Base-by-base conservation (phyloP, 2,888 invertebrate species). In the Perdita meconis region DNA sequence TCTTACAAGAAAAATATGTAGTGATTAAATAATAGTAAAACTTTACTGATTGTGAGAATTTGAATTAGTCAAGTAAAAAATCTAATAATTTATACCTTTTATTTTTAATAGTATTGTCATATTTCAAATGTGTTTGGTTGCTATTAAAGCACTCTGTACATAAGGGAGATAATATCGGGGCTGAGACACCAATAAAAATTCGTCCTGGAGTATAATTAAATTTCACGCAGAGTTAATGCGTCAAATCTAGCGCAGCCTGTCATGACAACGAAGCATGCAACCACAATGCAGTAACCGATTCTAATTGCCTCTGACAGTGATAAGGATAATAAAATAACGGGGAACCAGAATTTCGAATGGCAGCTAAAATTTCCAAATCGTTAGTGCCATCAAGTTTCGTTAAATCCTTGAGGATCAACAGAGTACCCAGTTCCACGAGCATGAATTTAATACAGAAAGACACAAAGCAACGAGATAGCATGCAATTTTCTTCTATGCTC, bases 141-240 rank as follows among this genome's bases (percentile, higher is more conserved):
- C n/a, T n/a, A n/a, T n/a, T n/a, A n/a, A n/a, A 38, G 36, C 59
- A 30, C 26, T n/a, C 44, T 0, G 22, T 47, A 44, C n/a, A 10
- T 26, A 42, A n/a, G 1, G 19, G 13, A 8, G 38, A 60, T 64
- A 61, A 77, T 68, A 72, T 68, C 47, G 30, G 26, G 16, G 16
- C 13, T 0, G 26, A 72, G 78, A 71, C 66, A 72, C 74, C 82
- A 77, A 84, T 84, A 78, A 84, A 84, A 84, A 82, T 78, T 83
- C 68, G 69, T 74, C 67, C 70, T 64, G 50, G 71, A 80, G 82
- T 84, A 72, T 82, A 80, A 84, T 84, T 84, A 80, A 84, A 84
- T 82, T 84, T 84, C 70, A 24, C 47, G 51, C 55, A 26, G 56
- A 61, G 66, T 57, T 80, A 80, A 80, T 79, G 72, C 68, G 61